Percentiles rank a stretch among this genome's conserved stretches.
Evolutionary conservation across 2,797 vertebrate species (phyloP).

Genomic region (Acanthis flammea): DNA sequence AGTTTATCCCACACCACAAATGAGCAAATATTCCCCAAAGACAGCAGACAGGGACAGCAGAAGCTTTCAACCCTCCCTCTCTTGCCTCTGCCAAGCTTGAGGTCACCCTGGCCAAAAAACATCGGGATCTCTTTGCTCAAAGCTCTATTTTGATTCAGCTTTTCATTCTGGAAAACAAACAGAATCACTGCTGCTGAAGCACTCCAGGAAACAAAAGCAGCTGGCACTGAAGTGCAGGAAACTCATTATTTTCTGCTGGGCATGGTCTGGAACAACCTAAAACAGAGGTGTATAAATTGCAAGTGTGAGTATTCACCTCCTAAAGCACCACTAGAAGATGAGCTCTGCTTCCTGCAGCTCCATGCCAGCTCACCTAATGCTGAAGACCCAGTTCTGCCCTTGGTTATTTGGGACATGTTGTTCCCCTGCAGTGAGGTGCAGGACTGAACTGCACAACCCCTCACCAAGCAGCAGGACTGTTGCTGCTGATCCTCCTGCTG

Average conservation of each 20-base stretch:
- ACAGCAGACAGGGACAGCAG: background rate
- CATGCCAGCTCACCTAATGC: fast-evolving
- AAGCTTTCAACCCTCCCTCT: background rate
- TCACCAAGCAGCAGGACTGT: fast-evolving
- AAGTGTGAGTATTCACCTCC: background rate
- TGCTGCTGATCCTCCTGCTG: background rate
- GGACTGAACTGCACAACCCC: background rate
- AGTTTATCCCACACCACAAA: background rate
- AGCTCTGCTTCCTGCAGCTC: background rate
- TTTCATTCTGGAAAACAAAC: background rate
- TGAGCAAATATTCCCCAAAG: background rate
- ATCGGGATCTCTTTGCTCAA: background rate
- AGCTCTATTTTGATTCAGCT: background rate
- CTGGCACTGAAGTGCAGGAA: background rate
- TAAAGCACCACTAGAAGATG: background rate
- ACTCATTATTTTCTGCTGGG: background rate
- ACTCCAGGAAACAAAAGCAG: background rate
- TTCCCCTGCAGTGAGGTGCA: fast-evolving
- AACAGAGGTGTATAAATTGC: background rate
- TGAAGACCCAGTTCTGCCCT: background rate
- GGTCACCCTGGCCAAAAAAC: background rate
- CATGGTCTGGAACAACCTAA: background rate
- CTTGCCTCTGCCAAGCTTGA: background rate
- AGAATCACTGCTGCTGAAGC: background rate
- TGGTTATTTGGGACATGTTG: background rate